Base-by-base conservation (phyloP, 2,888 invertebrate species). In the Drosophila setosimentum region DNA sequence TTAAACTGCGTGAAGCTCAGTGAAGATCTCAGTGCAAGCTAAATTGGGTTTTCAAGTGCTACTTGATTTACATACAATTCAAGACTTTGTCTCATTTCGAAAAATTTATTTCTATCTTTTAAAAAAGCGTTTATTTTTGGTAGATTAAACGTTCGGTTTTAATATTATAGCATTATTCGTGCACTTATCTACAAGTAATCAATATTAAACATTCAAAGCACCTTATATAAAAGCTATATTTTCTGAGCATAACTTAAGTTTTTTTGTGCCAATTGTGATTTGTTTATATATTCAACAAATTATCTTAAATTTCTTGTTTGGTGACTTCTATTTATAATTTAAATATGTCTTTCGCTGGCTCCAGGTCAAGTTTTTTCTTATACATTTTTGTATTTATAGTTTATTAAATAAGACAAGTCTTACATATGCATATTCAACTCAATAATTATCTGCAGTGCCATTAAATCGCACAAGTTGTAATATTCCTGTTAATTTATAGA, bases 1-100 rank as follows among this genome's bases (percentile, higher is more conserved):
- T 65, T 64, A 35, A 61, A 75, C 35, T 33, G 59, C 40, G 30
- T 53, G 32, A 50, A 62, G 67, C 77, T 65, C 30, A 6, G 21
- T 62, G 40, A 29, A 21, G 40, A 76, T 64, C 58, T 54, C 16
- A 5, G 10, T 27, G 24, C 29, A n/a, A 40, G 33, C n/a, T 45
- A 49, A 65, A 37, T 58, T 35, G 11, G 18, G n/a, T 21, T 37
- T 48, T 40, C 10, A 10, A 7, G 2, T 21, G 27, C 21, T 45
- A 11, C 37, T 48, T 21, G 30, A 30, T 48, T 33, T 8, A 37
- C 40, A 13, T 6, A 53, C 13, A 6, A 37, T 1, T 6, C n/a
- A n/a, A 13, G 24, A 13, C 18, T 40, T 48, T 35, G 3, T 3
- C n/a, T 40, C 18, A 7, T 54, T 21, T n/a, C 0, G 6, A 10